Percentiles rank a stretch among this genome's conserved stretches.
Conservation (phyloP, 2,797 vertebrate species). For the Todus mexicanus region DNA sequence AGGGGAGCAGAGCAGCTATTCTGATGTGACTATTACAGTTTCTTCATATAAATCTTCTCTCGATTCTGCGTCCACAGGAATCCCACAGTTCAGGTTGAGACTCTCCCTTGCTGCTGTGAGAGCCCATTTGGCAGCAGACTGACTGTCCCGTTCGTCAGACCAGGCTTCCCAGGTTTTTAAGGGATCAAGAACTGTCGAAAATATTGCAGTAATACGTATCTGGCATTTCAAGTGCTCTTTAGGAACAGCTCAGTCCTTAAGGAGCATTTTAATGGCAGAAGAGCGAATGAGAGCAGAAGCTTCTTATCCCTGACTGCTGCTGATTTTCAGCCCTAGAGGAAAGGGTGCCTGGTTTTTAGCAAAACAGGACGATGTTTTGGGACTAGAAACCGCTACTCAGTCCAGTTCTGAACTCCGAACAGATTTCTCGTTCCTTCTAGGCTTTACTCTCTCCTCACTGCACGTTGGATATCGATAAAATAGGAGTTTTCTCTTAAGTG, state of each 20-base stretch:
- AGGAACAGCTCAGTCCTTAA: not conserved
- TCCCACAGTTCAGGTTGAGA: not conserved
- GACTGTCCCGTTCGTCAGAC: not conserved
- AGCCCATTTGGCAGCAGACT: not conserved
- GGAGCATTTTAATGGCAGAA: not conserved
- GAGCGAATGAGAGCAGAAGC: not conserved
- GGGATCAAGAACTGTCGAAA: not conserved
- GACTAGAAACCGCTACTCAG: not conserved
- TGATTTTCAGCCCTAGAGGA: not conserved
- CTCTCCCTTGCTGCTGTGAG: not conserved
- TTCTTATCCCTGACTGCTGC: not conserved
- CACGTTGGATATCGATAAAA: not conserved
- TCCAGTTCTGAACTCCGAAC: not conserved
- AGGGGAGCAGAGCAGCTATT: not conserved
- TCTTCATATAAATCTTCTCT: not conserved
- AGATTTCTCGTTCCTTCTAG: not conserved
- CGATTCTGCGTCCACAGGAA: not conserved
- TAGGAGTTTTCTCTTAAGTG: not conserved
- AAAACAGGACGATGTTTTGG: not conserved
- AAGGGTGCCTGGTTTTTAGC: not conserved
- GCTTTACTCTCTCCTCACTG: rapidly evolving
- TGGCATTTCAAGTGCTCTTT: not conserved
- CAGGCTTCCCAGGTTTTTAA: not conserved
- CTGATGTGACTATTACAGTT: not conserved
- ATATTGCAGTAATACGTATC: not conserved